These are phyloP conservation scores for Plutella xylostella DNA, from an alignment of 2,888 invertebrate genomes.

Conservation along the genomic window DNA sequence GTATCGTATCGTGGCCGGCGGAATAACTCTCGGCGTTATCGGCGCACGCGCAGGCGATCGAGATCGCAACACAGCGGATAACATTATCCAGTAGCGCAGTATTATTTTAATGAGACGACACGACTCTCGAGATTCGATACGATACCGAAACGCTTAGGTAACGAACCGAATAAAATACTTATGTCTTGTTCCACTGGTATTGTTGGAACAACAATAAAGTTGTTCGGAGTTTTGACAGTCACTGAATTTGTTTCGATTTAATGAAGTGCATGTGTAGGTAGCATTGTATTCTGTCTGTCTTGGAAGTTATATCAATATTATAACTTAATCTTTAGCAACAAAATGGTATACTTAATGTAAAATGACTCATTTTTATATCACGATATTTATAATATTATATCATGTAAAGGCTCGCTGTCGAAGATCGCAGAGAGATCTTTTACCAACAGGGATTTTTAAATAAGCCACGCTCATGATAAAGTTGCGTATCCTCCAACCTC, in stretches of 20 bases:
- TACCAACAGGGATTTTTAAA: conserved; percentile 62
- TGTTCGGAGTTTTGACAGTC: no score
- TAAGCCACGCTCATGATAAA: conserved; percentile 59
- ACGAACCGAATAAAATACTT: conserved; percentile 54
- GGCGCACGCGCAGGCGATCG: conserved; percentile 67
- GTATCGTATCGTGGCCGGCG: conserved; percentile 58
- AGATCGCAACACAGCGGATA: conserved; percentile 68
- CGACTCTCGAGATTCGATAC: conserved; percentile 61
- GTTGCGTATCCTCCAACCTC: conserved; percentile 56
- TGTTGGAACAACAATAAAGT: no score
- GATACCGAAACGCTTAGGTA: conserved; percentile 65
- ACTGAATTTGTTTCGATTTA: no score
- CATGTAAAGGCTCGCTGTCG: no score
- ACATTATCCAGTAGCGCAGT: conserved; percentile 69
- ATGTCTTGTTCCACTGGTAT: background rate
- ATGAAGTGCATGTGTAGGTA: no score
- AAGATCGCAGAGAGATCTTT: no score
- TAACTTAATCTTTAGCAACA: no score
- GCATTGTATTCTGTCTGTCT: no score
- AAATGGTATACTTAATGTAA: no score
- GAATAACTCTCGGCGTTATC: conserved; percentile 65
- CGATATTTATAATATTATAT: no score
- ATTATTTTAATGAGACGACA: conserved; percentile 71
- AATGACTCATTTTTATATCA: no score
- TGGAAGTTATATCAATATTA: no score